Conservation (phyloP, 2,113 vertebrate species). For the Rattus norvegicus region GRCr8 NC_086021.1:144265001-144265500, state of each 20-base stretch:
- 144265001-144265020: slow-evolving; percentile 64
- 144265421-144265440: background rate
- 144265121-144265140: slow-evolving; percentile 78
- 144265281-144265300: background rate
- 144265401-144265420: no score
- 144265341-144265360: background rate
- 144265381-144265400: background rate
- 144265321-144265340: background rate
- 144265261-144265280: background rate
- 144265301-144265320: background rate
- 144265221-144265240: slow-evolving; percentile 30
- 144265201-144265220: slow-evolving; percentile 45
- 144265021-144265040: background rate
- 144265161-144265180: slow-evolving; percentile 69
- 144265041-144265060: slow-evolving; percentile 62
- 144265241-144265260: slow-evolving; percentile 8
- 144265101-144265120: slow-evolving; percentile 80
- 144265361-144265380: background rate
- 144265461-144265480: background rate
- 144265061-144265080: slow-evolving; percentile 64
- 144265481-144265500: background rate
- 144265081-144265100: slow-evolving; percentile 79
- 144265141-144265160: slow-evolving; percentile 29
- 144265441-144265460: background rate
- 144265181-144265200: slow-evolving; percentile 25